Base-by-base conservation (phyloP, 2,888 invertebrate genomes). In the Tholera decimalis region DNA sequence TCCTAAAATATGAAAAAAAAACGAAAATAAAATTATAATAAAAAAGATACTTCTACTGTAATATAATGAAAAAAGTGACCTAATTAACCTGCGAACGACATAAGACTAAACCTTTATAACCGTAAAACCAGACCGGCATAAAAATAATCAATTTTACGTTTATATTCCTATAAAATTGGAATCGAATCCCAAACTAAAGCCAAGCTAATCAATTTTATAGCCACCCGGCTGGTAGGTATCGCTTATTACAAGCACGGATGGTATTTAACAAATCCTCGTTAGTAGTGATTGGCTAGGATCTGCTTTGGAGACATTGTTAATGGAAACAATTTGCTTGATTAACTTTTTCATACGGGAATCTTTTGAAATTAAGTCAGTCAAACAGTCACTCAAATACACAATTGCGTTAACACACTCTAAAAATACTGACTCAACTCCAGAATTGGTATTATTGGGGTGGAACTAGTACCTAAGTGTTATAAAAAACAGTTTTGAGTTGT, bases 121-220 rank as follows among this genome's bases (percentile, higher is more conserved):
- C 22, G 26, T 53, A 56, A 44, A 62, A 56, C 51, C 39, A 35
- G 39, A 18, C 53, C 22, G 39, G 70, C 53, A 33, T 68, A 73
- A 73, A 68, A 68, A 73, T 53, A 73, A 73, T 73, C 57, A 68
- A 68, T 73, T 73, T 73, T 68, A 73, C 68, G 62, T 73, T 68
- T 73, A 73, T 67, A 57, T 30, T 62, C 39, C 2, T 49, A 62
- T 73, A 68, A 75, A 75, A 71, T 62, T 66, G 60, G 46, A 74
- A 66, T 66, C 47, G 57, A 59, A 74, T 62, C 37, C 75, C 43
- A 39, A 43, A 66, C 58, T 61, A 62, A 59, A 71, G 66, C 54
- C 53, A 50, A 22, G 47, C 65, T 62, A 75, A 76, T 75, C 76
- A 67, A 51, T 60, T 72, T 76, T 68, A 76, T 76, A 68, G 60